These are phyloP conservation scores for Malurus leucopterus DNA, from an alignment of 2,797 vertebrate genomes.

Conservation along the genomic window DNA sequence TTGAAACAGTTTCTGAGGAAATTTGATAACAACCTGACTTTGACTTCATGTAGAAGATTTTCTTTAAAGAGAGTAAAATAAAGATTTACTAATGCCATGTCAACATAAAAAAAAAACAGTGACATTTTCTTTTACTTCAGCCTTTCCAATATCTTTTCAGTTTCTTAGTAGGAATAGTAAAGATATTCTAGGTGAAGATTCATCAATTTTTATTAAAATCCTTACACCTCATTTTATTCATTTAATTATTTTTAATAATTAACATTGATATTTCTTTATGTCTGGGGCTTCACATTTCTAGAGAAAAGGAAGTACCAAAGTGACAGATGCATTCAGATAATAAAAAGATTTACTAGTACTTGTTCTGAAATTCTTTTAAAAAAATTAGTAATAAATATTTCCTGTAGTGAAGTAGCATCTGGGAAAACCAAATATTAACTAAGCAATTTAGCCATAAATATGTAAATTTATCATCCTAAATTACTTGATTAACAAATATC, in stretches of 20 bases:
- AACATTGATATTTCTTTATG: not conserved
- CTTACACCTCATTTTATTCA: not conserved
- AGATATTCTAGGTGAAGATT: not conserved
- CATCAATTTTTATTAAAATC: not conserved
- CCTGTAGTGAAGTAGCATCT: not conserved
- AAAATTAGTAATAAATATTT: not conserved
- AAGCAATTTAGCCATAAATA: not conserved
- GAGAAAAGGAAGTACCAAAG: not conserved
- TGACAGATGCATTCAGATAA: not conserved
- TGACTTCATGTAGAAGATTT: not conserved
- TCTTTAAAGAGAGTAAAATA: not conserved
- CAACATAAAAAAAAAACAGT: not conserved
- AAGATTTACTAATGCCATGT: not conserved
- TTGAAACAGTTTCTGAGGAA: not conserved
- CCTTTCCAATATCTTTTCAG: not conserved
- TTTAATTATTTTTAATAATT: not conserved
- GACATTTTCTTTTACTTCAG: not conserved
- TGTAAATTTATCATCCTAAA: not conserved
- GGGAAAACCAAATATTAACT: not conserved
- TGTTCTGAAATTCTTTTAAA: not conserved
- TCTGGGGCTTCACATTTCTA: not conserved
- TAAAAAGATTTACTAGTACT: not conserved
- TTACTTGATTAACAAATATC: not conserved
- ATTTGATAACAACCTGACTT: not conserved
- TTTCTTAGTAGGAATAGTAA: not conserved